These are phyloP conservation scores for Nymphalis polychloros DNA, from an alignment of 2,888 invertebrate genomes.

Conservation along the genomic window DNA sequence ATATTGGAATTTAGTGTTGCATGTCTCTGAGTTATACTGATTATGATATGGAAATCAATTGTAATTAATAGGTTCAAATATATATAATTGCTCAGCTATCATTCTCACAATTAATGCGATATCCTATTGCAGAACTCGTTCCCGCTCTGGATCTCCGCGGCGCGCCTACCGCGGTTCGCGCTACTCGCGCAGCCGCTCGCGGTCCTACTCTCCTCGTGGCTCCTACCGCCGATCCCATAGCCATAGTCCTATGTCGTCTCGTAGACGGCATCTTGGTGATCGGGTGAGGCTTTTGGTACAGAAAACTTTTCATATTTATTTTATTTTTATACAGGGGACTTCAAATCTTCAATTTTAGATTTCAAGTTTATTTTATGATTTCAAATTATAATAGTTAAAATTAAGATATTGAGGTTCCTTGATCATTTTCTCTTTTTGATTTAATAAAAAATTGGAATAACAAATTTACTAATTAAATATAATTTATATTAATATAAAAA, in stretches of 20 bases:
- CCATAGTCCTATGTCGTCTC: conserved; percentile 91
- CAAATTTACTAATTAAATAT: too few relatives aligned
- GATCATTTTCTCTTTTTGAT: background rate
- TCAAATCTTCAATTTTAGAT: conserved; percentile 20
- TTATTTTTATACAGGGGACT: conserved; percentile 17
- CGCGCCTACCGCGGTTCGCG: conserved; percentile 73
- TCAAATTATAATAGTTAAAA: background rate
- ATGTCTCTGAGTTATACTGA: too few relatives aligned
- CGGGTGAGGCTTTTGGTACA: conserved; percentile 74
- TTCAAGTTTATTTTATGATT: background rate
- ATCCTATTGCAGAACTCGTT: conserved; percentile 63
- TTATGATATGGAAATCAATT: too few relatives aligned
- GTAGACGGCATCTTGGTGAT: conserved; percentile 89
- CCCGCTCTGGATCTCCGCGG: conserved; percentile 83
- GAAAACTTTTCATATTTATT: conserved; percentile 25
- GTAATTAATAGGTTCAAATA: too few relatives aligned
- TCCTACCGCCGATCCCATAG: conserved; percentile 85
- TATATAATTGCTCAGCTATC: too few relatives aligned
- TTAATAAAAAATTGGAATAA: background rate
- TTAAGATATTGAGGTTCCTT: conserved; percentile 17
- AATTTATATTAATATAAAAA: background rate
- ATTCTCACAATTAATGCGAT: conserved; percentile 28
- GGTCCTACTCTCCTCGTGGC: conserved; percentile 83
- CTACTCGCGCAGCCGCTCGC: conserved; percentile 85
- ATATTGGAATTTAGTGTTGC: too few relatives aligned